A percentile compares a stretch with the other conserved stretches of the same genome.
phyloP scores from a whole-genome alignment of 1,140 invertebrate genomes.

The Uloborus diversus region DNA sequence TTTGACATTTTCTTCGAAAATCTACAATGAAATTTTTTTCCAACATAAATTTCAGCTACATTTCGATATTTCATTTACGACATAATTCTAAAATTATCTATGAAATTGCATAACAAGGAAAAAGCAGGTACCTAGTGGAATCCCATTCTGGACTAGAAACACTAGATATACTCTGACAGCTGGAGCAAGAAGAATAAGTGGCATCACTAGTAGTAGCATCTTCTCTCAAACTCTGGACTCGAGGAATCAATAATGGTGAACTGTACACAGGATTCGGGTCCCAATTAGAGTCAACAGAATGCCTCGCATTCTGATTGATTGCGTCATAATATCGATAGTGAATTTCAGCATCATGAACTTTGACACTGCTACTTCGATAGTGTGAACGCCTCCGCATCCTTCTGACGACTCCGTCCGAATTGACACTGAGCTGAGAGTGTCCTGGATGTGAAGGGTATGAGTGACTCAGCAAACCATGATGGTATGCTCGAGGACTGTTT shows the following conservation, averaged over 20 bases:
- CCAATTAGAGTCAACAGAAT: background rate
- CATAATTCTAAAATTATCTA: no score
- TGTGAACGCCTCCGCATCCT: background rate
- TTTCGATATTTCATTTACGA: no score
- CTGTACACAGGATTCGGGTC: slow-evolving; percentile 32
- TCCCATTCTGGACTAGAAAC: slow-evolving; percentile 61
- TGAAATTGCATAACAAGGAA: no score
- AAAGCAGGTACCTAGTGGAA: slow-evolving; percentile 62
- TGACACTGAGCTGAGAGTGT: background rate
- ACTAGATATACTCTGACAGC: slow-evolving; percentile 62
- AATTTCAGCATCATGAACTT: background rate
- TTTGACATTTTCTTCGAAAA: no score
- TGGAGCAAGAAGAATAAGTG: slow-evolving; percentile 62
- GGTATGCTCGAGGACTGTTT: slow-evolving; percentile 33
- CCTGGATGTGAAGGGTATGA: slow-evolving; percentile 36
- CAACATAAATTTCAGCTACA: no score
- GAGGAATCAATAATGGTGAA: slow-evolving; percentile 38
- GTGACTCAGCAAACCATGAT: slow-evolving; percentile 45
- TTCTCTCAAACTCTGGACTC: slow-evolving; percentile 28
- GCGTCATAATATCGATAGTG: background rate
- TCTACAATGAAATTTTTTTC: no score
- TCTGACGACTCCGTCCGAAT: background rate
- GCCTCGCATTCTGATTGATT: slow-evolving; percentile 2
- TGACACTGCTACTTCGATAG: background rate
- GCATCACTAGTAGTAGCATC: slow-evolving; percentile 59